A percentile compares a stretch with the other conserved stretches of the same genome.
Conservation (phyloP, 2,888 invertebrate species). For the Cancer borealis region DNA sequence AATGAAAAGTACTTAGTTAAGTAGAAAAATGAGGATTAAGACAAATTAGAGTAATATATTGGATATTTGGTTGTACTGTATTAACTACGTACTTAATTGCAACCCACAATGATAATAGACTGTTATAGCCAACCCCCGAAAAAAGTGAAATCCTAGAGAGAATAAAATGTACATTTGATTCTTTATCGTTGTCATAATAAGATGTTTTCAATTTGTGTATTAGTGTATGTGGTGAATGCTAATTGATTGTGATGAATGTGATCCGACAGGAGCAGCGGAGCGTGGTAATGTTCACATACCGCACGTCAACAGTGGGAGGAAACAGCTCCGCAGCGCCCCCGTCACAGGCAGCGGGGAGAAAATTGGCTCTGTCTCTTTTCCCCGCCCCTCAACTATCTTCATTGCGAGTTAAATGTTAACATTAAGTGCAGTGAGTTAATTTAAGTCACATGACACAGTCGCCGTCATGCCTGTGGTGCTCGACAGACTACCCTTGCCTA, state of each 20-base stretch:
- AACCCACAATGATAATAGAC: too few species aligned
- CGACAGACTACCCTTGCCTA: constrained; percentile 90
- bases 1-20: too few species aligned
- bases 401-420: neutral
- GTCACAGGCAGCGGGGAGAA: neutral
- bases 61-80: too few species aligned
- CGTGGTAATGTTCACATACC: neutral
- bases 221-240: neutral
- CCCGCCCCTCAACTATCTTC: neutral
- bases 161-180: neutral
- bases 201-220: neutral
- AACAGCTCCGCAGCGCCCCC: neutral
- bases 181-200: neutral
- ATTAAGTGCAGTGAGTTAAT: neutral
- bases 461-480: constrained; percentile 81
- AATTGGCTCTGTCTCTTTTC: neutral
- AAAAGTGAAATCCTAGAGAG: neutral
- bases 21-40: too few species aligned
- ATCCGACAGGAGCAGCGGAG: neutral
- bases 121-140: neutral
- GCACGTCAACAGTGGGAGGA: neutral
- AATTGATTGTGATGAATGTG: neutral
- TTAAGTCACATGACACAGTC: neutral
- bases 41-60: too few species aligned
- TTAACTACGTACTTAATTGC: too few species aligned